phyloP scores from a whole-genome alignment of 2,113 vertebrate genomes.

The Urocynchramus pylzowi region DNA sequence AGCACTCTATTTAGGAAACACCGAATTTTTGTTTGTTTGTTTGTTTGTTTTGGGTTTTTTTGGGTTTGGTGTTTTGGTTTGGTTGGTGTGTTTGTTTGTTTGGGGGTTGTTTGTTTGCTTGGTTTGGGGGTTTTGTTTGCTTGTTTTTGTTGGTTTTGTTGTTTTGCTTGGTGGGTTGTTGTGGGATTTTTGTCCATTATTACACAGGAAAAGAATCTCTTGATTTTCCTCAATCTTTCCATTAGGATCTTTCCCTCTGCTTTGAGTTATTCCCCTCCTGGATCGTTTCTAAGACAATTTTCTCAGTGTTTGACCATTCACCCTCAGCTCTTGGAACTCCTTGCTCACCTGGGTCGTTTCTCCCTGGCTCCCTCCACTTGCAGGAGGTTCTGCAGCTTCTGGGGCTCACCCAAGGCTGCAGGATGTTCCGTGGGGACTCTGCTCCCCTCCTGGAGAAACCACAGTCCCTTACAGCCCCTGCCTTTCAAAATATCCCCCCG shows the following conservation, averaged over 20 bases:
- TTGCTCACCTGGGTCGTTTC: neutral
- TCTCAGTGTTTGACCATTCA: neutral
- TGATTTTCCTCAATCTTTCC: neutral
- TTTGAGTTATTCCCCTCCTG: neutral
- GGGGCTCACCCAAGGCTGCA: neutral
- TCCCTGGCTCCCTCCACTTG: neutral
- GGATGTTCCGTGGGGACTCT: neutral
- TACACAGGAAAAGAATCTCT: neutral
- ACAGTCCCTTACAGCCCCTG: accelerated
- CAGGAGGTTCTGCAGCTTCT: neutral
- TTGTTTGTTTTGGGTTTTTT: neutral
- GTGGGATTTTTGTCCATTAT: neutral
- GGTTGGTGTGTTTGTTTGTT: neutral
- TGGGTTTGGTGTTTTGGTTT: neutral
- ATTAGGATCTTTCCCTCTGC: no score
- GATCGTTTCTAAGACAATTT: neutral
- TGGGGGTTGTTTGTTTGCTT: neutral
- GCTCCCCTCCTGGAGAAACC: neutral
- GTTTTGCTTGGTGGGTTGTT: neutral
- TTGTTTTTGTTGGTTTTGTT: neutral
- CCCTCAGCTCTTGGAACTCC: no score
- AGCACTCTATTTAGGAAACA: neutral
- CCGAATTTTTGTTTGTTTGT: neutral
- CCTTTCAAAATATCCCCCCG: accelerated
- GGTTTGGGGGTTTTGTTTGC: neutral